These are phyloP conservation scores for Siderastrea siderea DNA, from an alignment of 92 coral and sea anemone species.

Conservation along the genomic window DNA sequence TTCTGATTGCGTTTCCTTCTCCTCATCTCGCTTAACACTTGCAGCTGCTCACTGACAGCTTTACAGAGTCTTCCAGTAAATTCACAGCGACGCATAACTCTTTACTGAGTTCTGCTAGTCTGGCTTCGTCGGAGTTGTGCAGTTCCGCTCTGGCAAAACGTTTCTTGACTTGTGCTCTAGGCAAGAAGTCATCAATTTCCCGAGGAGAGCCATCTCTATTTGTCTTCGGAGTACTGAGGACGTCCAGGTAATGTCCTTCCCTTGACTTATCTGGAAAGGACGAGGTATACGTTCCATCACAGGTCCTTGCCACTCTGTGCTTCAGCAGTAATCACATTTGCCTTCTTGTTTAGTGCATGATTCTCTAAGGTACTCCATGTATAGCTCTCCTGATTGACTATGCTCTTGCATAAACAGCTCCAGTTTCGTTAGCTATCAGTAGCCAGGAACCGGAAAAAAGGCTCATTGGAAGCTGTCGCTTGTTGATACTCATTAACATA, in stretches of 20 bases:
- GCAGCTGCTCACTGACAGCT: conserved; percentile 12
- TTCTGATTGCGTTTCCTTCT: neutral
- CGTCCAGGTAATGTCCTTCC: too few species aligned
- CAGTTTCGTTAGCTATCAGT: neutral
- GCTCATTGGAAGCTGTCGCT: neutral
- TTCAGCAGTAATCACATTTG: conserved; percentile 11
- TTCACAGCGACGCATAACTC: conserved; percentile 23
- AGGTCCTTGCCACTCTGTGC: conserved; percentile 42
- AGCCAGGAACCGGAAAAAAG: neutral
- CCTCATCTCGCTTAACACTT: neutral
- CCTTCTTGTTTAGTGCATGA: too few species aligned
- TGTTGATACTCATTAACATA: neutral
- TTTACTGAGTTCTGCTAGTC: conserved; percentile 43
- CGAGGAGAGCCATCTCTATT: conserved; percentile 49
- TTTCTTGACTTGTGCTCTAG: conserved; percentile 61
- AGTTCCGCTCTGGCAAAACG: conserved; percentile 37
- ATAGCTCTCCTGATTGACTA: neutral
- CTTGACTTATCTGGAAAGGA: too few species aligned
- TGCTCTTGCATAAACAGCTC: neutral
- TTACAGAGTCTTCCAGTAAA: conserved; percentile 40
- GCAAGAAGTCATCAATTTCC: conserved; percentile 54
- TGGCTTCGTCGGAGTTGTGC: conserved; percentile 35
- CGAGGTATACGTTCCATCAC: too few species aligned
- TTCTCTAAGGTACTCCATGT: neutral
- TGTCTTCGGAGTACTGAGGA: conserved; percentile 53